Conservation (phyloP, 2,888 invertebrate genomes). For the Volucella zonaria region DNA sequence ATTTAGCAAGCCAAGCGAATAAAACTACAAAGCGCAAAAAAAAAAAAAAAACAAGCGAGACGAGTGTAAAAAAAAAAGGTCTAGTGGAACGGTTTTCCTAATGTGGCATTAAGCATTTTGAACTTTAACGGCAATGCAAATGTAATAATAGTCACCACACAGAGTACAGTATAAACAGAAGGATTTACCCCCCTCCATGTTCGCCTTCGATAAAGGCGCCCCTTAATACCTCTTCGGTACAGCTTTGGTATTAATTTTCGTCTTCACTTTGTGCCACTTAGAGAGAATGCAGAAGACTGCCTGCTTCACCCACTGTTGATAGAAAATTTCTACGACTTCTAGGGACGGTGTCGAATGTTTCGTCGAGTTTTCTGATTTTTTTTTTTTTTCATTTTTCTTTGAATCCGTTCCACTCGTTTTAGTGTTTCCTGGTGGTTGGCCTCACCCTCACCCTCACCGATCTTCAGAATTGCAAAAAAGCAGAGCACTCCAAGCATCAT, state of each 20-base stretch:
- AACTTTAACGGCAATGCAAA: constrained; percentile 62
- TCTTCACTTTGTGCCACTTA: constrained; percentile 50
- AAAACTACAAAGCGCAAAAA: constrained; percentile 17
- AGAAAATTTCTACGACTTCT: constrained; percentile 67
- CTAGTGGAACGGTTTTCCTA: constrained; percentile 57
- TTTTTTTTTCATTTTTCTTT: constrained; percentile 28
- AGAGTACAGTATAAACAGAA: constrained; percentile 13
- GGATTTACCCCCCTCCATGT: constrained; percentile 36
- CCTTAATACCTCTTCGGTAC: neutral
- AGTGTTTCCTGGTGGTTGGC: constrained; percentile 11
- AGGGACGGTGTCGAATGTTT: constrained; percentile 68
- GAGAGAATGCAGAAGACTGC: constrained; percentile 21
- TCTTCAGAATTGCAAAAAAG: constrained; percentile 50
- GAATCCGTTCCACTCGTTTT: constrained; percentile 45
- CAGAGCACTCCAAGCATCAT: constrained; percentile 26
- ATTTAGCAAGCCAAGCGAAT: constrained; percentile 32
- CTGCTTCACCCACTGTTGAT: constrained; percentile 9
- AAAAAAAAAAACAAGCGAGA: constrained; percentile 23
- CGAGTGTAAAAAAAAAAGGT: constrained; percentile 6
- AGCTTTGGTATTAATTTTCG: constrained; percentile 58
- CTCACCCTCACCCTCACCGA: constrained; percentile 6
- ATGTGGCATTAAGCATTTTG: constrained; percentile 61
- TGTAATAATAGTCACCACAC: constrained; percentile 53
- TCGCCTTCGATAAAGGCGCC: neutral
- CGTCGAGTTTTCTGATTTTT: constrained; percentile 17